Conservation (phyloP, 2,888 invertebrate genomes). For the Leptarthrus brevirostris region DNA sequence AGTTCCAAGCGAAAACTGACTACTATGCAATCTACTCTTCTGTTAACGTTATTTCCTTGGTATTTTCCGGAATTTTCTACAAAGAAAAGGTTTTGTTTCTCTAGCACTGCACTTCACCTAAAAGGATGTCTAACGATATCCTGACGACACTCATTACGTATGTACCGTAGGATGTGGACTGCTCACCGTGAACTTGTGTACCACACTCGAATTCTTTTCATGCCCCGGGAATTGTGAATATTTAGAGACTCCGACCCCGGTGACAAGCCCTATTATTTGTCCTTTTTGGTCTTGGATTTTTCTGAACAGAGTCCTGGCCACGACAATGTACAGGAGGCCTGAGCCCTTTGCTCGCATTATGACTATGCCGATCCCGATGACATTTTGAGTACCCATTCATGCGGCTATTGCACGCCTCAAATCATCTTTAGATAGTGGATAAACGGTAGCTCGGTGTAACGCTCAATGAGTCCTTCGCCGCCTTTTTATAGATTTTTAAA, state of each 20-base stretch:
- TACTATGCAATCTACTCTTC: not conserved
- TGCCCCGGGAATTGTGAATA: not conserved
- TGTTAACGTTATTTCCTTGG: slow-evolving; percentile 9
- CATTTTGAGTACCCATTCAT: slow-evolving; percentile 23
- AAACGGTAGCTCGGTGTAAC: not conserved
- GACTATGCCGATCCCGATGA: not conserved
- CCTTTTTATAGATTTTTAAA: not conserved
- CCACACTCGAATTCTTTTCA: not conserved
- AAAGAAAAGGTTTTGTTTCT: slow-evolving; percentile 22
- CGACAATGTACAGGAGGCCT: no score
- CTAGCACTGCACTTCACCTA: not conserved
- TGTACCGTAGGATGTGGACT: not conserved
- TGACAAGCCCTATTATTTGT: slow-evolving; percentile 16
- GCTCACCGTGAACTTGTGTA: slow-evolving; percentile 6
- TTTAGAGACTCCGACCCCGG: not conserved
- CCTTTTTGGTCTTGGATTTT: not conserved
- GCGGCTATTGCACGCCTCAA: slow-evolving; percentile 24
- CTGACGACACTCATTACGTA: slow-evolving; percentile 20
- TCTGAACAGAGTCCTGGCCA: no score
- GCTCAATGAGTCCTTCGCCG: not conserved
- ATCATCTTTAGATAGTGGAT: slow-evolving; percentile 15
- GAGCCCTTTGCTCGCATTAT: no score
- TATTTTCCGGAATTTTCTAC: slow-evolving; percentile 15
- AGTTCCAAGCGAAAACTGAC: not conserved
- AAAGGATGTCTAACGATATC: slow-evolving; percentile 10